Evolutionary conservation across 2,797 vertebrate genomes (phyloP).

Genomic region (Calcarius lapponicus): DNA sequence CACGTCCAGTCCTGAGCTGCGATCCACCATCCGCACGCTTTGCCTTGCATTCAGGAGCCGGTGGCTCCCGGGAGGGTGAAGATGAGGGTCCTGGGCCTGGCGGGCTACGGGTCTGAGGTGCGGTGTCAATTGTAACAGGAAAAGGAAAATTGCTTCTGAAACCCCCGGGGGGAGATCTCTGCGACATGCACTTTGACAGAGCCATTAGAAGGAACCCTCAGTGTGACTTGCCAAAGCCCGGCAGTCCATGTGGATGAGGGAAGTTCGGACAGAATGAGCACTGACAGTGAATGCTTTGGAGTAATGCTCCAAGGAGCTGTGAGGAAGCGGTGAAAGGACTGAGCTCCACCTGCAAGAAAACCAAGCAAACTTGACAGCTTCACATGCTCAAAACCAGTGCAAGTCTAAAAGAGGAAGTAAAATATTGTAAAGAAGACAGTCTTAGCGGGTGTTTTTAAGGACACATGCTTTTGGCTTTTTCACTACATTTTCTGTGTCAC

Average conservation of each 20-base stretch:
- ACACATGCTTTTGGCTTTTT: background rate
- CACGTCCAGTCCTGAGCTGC: background rate
- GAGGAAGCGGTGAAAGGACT: background rate
- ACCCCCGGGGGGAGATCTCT: background rate
- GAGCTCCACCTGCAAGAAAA: background rate
- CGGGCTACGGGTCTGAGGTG: rapidly evolving
- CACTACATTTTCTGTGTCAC: background rate
- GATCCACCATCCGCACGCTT: background rate
- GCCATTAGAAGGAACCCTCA: background rate
- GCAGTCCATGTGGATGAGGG: no score
- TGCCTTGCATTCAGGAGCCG: background rate
- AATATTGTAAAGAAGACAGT: background rate
- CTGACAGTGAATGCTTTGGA: background rate
- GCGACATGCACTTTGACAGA: background rate
- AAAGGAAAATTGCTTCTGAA: background rate
- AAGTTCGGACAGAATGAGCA: no score
- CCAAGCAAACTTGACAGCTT: background rate
- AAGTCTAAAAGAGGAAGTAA: background rate
- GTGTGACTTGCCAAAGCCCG: background rate
- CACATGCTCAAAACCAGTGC: background rate
- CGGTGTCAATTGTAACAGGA: background rate
- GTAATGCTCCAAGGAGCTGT: background rate
- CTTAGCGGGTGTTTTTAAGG: background rate
- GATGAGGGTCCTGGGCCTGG: background rate
- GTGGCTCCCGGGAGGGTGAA: background rate